phyloP scores from a whole-genome alignment of 2,797 vertebrate genomes.

The Rousettus madagascariensis region DNA sequence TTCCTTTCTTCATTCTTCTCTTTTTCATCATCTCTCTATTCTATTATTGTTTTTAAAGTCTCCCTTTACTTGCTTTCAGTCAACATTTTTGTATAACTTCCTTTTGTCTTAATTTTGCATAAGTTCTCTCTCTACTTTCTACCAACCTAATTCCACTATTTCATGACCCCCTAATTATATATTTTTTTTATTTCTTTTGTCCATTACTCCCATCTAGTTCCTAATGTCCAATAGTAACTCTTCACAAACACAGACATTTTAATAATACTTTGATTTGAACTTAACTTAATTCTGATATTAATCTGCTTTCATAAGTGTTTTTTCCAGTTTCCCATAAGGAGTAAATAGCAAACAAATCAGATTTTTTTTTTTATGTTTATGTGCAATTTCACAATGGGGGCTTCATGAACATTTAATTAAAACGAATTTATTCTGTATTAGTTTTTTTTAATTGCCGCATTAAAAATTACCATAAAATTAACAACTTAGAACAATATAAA shows the following conservation, averaged over 20 bases:
- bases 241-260: not conserved
- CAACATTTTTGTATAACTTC: not conserved
- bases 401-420: not conserved
- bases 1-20: not conserved
- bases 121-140: not conserved
- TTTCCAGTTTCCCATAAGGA: not conserved
- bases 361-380: not conserved
- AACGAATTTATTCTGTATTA: not conserved
- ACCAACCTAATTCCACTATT: rapidly evolving
- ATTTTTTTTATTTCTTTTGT: not conserved
- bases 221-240: not conserved
- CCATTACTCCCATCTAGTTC: not conserved
- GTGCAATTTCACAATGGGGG: not conserved
- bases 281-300: not conserved
- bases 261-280: not conserved
- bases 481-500: not conserved
- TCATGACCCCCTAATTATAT: not conserved
- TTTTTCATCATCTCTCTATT: not conserved
- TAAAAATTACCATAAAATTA: not conserved
- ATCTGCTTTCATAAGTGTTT: not conserved
- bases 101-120: not conserved
- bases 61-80: not conserved
- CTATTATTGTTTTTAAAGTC: not conserved
- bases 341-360: not conserved
- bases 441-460: not conserved